Conservation (phyloP, 2,888 invertebrate species). For the Willowsia nigromaculata region DNA sequence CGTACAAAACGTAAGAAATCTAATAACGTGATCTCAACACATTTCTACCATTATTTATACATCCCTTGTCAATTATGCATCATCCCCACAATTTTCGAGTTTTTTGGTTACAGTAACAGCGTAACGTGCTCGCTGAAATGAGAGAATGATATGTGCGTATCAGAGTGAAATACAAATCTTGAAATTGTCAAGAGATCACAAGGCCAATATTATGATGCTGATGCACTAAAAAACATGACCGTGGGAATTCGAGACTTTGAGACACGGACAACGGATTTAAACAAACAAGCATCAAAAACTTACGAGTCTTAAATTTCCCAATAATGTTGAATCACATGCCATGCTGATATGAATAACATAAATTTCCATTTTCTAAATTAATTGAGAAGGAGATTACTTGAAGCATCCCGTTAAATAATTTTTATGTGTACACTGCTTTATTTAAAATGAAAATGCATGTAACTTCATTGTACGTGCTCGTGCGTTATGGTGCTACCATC, state of each 20-base stretch:
- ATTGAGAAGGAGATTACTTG: too few species aligned
- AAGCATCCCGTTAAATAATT: too few species aligned
- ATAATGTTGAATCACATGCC: background rate
- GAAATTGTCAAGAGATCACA: conserved; percentile 41
- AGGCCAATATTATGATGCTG: conserved; percentile 22
- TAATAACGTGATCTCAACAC: background rate
- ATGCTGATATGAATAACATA: background rate
- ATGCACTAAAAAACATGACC: conserved; percentile 27
- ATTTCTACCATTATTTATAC: background rate
- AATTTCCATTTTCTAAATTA: conserved; percentile 24
- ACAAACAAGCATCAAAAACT: conserved; percentile 17
- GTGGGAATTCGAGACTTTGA: conserved; percentile 58
- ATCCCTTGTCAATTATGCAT: background rate
- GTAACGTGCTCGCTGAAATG: background rate
- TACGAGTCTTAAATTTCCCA: conserved; percentile 20
- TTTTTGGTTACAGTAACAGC: background rate
- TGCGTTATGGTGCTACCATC: background rate
- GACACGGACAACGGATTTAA: conserved; percentile 41
- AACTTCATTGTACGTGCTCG: too few species aligned
- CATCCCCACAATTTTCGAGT: background rate
- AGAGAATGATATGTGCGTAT: background rate
- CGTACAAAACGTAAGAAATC: background rate
- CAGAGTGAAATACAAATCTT: background rate
- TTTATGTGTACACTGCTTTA: too few species aligned
- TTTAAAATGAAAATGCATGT: too few species aligned